phyloP scores from a whole-genome alignment of 2,888 invertebrate genomes.

The Drosophila differens region DNA sequence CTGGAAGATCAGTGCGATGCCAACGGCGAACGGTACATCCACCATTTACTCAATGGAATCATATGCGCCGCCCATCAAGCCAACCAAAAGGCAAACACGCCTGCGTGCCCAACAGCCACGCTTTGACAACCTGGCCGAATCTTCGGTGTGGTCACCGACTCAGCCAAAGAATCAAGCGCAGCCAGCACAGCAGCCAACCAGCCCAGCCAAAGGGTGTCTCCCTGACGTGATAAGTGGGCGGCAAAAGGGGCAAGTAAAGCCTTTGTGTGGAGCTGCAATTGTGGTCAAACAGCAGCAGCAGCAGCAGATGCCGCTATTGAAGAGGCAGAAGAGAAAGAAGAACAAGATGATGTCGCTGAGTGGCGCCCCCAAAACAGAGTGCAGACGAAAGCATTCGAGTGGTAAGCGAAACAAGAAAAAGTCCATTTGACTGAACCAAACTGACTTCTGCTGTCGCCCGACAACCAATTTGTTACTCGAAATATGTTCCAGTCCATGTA shows the following conservation, averaged over 20 bases:
- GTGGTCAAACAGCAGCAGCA: not conserved
- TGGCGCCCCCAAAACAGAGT: not conserved
- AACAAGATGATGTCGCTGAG: not conserved
- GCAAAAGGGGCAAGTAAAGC: not conserved
- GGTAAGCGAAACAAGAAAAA: constrained; percentile 11
- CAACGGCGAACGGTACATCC: constrained; percentile 21
- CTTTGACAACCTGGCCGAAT: constrained; percentile 42
- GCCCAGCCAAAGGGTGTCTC: not conserved
- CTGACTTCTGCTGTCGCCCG: no score
- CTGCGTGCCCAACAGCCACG: constrained; percentile 34
- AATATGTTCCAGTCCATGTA: no score
- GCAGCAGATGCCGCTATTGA: not conserved
- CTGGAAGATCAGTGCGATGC: constrained; percentile 48
- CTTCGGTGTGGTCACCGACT: constrained; percentile 1
- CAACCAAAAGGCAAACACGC: constrained; percentile 10
- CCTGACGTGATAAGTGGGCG: not conserved
- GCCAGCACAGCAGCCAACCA: constrained; percentile 2
- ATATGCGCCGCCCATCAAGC: constrained; percentile 50
- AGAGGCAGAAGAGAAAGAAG: not conserved
- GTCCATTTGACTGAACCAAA: not conserved
- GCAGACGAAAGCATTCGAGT: constrained; percentile 1
- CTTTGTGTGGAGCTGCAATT: no score
- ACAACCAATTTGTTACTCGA: no score
- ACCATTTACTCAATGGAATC: constrained; percentile 56
- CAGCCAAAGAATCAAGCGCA: constrained; percentile 11